Evolutionary conservation across 2,888 invertebrate species (phyloP), one percentile per base, ranked within the genome.

Genomic region (Acanthoscelides obtectus): DNA sequence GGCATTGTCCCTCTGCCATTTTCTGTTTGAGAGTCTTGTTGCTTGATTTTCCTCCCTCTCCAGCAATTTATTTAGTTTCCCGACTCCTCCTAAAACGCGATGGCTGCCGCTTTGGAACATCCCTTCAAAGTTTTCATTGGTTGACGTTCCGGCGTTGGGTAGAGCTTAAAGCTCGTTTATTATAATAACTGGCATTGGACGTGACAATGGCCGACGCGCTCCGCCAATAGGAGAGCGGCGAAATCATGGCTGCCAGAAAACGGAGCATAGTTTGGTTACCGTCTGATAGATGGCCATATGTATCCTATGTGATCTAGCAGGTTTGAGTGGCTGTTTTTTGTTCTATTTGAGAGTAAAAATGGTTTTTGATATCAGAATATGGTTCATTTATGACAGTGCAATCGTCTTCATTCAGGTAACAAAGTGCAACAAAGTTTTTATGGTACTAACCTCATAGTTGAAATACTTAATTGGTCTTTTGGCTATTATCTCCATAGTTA

Each of bases 191-290:
- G 82, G 80, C 82, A 80, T 83, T 84, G 82, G 83, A 83, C 82
- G 12, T 45, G 84, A 86, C 85, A 84, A 88, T 88, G 88, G 88
- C 88, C 84, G 87, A 84, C 68, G 20, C 71, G 69, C 72, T 79
- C 80, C 79, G 79, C 88, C 88, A 88, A 88, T 88, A 84, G 77
- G 75, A 72, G 73, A 73, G 69, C 20, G 12, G 69, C 74, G 68
- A 75, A 78, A 78, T 78, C 79, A 81, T 80, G 81, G 81, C 79
- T 76, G 72, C 78, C 74, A n/a, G 67, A 69, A 66, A 63, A 22
- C 22, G 20, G 67, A 20, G 70, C 67, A 45, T 72, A 79, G 77
- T 80, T 81, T 72, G 73, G 70, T 67, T 74, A 27, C 65, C 73
- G 72, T 71, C 64, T 71, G 73, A 75, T 79, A 83, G 83, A 83